Conservation (phyloP, 2,113 vertebrate species). For the Calidris pugnax region DNA sequence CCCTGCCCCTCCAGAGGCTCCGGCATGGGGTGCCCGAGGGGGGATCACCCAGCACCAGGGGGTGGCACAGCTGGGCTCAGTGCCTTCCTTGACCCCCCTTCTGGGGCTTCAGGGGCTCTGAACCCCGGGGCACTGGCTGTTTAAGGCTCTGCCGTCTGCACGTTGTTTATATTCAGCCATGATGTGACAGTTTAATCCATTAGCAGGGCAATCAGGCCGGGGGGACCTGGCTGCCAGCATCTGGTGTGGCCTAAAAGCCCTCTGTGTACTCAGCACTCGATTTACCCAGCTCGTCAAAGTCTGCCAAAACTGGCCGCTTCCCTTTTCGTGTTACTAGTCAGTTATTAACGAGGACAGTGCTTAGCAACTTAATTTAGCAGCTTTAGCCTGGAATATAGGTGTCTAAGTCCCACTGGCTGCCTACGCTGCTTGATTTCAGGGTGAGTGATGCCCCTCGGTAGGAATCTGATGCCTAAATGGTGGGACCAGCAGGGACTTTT, state of each 20-base stretch:
- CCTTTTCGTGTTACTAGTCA: background rate
- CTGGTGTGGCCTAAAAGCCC: constrained; percentile 12
- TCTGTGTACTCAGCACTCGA: constrained; percentile 2
- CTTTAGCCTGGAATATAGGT: background rate
- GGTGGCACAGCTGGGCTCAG: background rate
- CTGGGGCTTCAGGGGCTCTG: background rate
- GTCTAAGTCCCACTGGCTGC: background rate
- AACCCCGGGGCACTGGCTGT: background rate
- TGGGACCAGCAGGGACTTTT: background rate
- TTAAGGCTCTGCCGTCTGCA: background rate
- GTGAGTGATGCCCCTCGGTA: background rate
- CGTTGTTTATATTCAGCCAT: background rate
- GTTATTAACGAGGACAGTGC: constrained; percentile 2
- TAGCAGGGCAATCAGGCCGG: background rate
- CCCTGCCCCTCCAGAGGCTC: background rate
- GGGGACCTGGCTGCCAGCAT: background rate
- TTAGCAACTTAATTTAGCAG: constrained; percentile 33
- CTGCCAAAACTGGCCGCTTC: background rate
- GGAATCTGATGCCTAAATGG: background rate
- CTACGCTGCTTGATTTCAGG: background rate
- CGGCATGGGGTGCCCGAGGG: background rate
- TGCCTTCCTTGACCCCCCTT: background rate
- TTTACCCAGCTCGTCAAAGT: background rate
- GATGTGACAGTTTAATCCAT: background rate
- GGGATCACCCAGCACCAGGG: background rate